Evolutionary conservation across 2,797 vertebrate species (phyloP).

Genomic region (Naso thynnoides): DNA sequence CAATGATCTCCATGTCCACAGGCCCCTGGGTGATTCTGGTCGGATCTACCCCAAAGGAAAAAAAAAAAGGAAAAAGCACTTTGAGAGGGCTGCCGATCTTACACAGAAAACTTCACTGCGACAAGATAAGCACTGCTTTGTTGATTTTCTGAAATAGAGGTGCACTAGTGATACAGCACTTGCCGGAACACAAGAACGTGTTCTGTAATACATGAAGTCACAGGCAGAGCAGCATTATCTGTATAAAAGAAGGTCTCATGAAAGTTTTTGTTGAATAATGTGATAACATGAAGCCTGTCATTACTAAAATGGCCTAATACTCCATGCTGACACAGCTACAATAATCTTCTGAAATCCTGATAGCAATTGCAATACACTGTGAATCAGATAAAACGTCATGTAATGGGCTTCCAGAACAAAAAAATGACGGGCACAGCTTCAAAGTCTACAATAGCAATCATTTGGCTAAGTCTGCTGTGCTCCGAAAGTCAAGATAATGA

Average conservation of each 20-base stretch:
- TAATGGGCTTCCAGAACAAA: conserved; percentile 61
- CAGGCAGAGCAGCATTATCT: conserved; percentile 54
- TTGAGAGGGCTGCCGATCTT: conserved; percentile 26
- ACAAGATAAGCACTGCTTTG: conserved; percentile 40
- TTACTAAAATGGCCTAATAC: conserved; percentile 65
- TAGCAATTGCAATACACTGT: conserved; percentile 75
- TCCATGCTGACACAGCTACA: conserved; percentile 56
- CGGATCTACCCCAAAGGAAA: conserved; percentile 85
- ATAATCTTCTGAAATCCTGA: conserved; percentile 76
- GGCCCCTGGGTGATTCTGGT: conserved; percentile 93
- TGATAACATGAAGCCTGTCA: conserved; percentile 67
- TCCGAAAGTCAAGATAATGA: conserved; percentile 70
- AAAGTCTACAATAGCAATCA: conserved; percentile 60
- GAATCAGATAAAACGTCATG: conserved; percentile 73
- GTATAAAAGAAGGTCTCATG: conserved; percentile 53
- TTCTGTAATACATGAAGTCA: conserved; percentile 49
- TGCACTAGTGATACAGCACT: conserved; percentile 8
- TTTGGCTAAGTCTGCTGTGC: conserved; percentile 54
- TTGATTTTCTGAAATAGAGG: conserved; percentile 37
- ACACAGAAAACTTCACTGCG: conserved; percentile 11
- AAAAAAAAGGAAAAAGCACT: conserved; percentile 2
- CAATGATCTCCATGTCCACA: conserved; percentile 93
- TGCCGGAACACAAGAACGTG: conserved; percentile 14
- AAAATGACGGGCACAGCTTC: conserved; percentile 55
- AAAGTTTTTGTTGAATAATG: conserved; percentile 65